Evolutionary conservation across 2,113 vertebrate species (phyloP).

Genomic region (Cephalophus harveyi): DNA sequence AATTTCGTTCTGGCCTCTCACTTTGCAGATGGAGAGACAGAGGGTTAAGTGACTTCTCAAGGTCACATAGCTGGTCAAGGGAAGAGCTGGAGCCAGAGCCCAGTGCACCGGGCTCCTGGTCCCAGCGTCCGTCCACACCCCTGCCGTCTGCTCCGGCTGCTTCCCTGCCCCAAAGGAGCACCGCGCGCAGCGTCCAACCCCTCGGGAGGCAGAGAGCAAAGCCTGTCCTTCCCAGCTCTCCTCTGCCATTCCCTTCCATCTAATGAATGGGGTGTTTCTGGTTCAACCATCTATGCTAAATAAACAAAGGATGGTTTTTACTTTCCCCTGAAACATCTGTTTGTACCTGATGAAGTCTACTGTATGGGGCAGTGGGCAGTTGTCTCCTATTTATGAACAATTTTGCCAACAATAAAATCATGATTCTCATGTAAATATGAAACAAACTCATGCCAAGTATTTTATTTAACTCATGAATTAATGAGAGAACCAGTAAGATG

Average conservation of each 20-base stretch:
- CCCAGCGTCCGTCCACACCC: not conserved
- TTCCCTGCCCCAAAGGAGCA: not conserved
- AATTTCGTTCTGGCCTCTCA: not conserved
- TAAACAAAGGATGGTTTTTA: not conserved
- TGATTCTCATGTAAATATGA: not conserved
- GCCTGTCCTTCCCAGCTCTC: not conserved
- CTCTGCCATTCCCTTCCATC: not conserved
- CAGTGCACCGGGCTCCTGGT: not conserved
- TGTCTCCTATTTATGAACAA: not conserved
- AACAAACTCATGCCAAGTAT: not conserved
- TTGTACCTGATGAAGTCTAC: not conserved
- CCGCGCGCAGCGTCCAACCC: not conserved
- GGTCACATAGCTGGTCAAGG: constrained; percentile 34
- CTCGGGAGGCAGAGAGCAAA: not conserved
- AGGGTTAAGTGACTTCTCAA: constrained; percentile 38
- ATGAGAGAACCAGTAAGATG: not conserved
- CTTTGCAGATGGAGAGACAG: constrained; percentile 23
- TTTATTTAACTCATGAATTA: constrained; percentile 11
- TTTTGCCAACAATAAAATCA: constrained; percentile 29
- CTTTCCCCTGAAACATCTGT: not conserved
- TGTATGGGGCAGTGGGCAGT: not conserved
- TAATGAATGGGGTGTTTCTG: not conserved
- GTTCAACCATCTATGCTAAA: not conserved
- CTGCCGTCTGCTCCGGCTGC: not conserved
- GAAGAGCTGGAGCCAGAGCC: not conserved